phyloP scores from a whole-genome alignment of 2,113 vertebrate genomes.

The Lepisosteus oculatus region DNA sequence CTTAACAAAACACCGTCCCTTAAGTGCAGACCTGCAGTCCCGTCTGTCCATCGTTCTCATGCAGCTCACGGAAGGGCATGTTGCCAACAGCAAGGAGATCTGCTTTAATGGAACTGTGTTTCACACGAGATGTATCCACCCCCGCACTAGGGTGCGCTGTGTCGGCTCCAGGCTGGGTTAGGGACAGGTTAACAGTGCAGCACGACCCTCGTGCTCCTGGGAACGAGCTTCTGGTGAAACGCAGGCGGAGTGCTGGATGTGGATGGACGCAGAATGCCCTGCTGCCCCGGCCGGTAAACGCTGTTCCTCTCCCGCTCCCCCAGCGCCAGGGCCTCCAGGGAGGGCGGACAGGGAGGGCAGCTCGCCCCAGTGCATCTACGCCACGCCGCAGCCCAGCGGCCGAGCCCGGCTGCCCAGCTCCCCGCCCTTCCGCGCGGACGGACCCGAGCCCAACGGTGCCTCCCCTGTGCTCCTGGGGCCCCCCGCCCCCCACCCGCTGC shows the following conservation, averaged over 20 bases:
- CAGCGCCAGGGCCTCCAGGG: conserved; percentile 21
- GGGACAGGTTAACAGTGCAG: no score
- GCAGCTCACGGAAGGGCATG: neutral
- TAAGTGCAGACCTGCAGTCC: neutral
- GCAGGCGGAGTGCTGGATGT: no score
- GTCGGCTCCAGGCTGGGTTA: no score
- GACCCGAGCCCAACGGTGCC: conserved; percentile 43
- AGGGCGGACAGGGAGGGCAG: conserved; percentile 22
- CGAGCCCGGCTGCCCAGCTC: conserved; percentile 19
- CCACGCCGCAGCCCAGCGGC: conserved; percentile 27
- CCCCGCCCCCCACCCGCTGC: conserved; percentile 41
- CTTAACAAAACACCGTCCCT: no score
- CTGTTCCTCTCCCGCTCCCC: neutral
- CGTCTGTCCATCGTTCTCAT: neutral
- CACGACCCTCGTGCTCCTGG: no score
- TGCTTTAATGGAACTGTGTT: no score
- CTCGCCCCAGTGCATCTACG: conserved; percentile 36
- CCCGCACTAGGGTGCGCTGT: no score
- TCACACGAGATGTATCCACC: no score
- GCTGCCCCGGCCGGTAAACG: neutral
- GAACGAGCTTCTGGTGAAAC: no score
- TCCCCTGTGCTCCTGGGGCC: conserved; percentile 17
- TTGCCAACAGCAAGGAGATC: no score
- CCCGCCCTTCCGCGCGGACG: conserved; percentile 18
- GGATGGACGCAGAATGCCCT: no score